Evolutionary conservation across 2,888 invertebrate species (phyloP), one percentile per base, ranked within the genome.

Genomic region (Amphipoea oculea): DNA sequence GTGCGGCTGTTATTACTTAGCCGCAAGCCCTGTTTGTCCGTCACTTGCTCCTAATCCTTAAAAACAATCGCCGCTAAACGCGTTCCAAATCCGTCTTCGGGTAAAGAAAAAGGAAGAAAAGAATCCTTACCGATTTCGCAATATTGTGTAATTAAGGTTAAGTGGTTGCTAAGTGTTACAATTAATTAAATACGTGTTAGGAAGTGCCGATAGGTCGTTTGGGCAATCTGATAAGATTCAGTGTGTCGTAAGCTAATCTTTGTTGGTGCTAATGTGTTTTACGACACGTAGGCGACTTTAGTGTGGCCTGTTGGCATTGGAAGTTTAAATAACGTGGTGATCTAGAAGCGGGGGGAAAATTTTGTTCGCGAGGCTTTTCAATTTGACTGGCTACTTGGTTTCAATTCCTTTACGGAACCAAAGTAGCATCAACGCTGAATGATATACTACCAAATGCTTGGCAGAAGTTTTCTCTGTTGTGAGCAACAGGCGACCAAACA

Each of bases 151-250:
- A 80, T 88, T 88, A 77, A 76, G 51, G 68, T 48, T 63, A 85
- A 88, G 78, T 81, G 76, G 73, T 2, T n/a, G 20, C 42, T 17
- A 78, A 70, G 70, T 77, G 70, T 77, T 77, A 20, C 48, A 74
- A 77, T 85, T 81, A 88, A 83, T 86, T 87, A 87, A 82, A 72
- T 82, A 66, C 82, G 79, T 78, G 81, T 85, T 75, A 23, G 40
- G 42, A 73, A 78, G 42, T 75, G 71, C 40, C 65, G 63, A 79
- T 73, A 5, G 54, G 54, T 17, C 29, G 65, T 79, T 78, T 60
- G 40, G 73, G 70, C 36, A 60, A 82, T 84, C 68, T 51, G 71
- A 63, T 80, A 73, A 73, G 48, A 65, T 36, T 23, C 48, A 60
- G 42, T 4, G 54, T 11, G 65, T 78, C 65, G 36, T 63, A 66